These are phyloP conservation scores for Dione vanillae DNA, from an alignment of 2,888 invertebrate species.

Conservation along the genomic window DNA sequence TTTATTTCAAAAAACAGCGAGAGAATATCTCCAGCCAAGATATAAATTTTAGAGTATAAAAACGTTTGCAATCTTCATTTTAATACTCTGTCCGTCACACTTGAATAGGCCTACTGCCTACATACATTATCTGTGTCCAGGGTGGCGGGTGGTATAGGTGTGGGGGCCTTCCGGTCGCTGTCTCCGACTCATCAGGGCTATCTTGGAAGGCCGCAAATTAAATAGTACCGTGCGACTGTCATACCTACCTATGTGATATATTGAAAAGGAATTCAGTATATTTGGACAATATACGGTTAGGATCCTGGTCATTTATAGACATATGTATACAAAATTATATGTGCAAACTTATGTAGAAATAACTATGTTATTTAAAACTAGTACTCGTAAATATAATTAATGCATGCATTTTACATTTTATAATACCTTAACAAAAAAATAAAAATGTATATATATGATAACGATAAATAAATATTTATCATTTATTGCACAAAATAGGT, in stretches of 20 bases:
- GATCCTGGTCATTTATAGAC: neutral
- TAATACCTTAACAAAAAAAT: no score
- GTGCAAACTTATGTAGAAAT: no score
- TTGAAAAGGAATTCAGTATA: constrained; percentile 14
- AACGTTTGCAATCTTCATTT: constrained; percentile 46
- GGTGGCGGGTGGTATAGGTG: constrained; percentile 52
- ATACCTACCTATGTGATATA: constrained; percentile 45
- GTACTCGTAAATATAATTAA: no score
- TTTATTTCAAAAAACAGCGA: constrained; percentile 21
- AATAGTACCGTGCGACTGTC: constrained; percentile 67
- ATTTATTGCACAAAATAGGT: no score
- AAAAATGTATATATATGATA: no score
- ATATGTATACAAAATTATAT: no score
- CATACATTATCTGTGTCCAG: constrained; percentile 60
- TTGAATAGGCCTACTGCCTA: constrained; percentile 69
- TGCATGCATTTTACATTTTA: no score
- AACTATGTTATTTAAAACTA: no score
- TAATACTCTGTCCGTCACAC: constrained; percentile 55
- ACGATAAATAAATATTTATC: no score
- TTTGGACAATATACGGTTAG: constrained; percentile 6
- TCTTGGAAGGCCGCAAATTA: constrained; percentile 80
- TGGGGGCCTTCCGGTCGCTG: constrained; percentile 74
- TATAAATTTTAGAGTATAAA: constrained; percentile 39
- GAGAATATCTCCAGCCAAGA: constrained; percentile 22
- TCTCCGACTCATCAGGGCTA: constrained; percentile 81